phyloP scores from a whole-genome alignment of 2,888 invertebrate genomes.

The Spodoptera picta region DNA sequence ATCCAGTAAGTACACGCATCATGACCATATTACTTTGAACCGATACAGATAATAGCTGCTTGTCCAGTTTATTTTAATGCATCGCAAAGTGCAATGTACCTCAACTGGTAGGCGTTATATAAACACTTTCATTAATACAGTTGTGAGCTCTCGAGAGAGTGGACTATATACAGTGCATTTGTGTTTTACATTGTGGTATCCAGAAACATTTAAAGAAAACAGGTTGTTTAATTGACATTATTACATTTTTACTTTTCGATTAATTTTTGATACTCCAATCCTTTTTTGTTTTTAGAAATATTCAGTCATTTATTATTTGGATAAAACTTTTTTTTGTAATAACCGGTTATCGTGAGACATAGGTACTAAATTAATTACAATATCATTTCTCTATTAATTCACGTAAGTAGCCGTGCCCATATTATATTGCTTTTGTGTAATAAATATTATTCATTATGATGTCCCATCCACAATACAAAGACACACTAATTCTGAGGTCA shows the following conservation, averaged over 20 bases:
- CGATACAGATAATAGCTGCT: neutral
- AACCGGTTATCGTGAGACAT: no score
- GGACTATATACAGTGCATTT: slow-evolving; percentile 1
- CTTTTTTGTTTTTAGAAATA: no score
- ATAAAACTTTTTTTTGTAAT: no score
- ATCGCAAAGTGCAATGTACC: slow-evolving; percentile 16
- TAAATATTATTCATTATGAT: no score
- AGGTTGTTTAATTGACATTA: no score
- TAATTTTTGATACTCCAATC: no score
- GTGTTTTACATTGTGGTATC: slow-evolving; percentile 6
- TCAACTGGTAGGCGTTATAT: neutral
- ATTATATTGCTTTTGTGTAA: no score
- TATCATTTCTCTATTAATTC: no score
- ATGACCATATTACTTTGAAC: slow-evolving; percentile 10
- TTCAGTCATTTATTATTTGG: no score
- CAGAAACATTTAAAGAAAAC: neutral
- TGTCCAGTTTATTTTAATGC: slow-evolving; percentile 3
- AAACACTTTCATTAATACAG: neutral
- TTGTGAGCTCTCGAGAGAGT: neutral
- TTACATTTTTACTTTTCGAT: no score
- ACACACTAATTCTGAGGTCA: slow-evolving; percentile 9
- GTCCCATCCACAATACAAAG: neutral
- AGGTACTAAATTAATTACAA: no score
- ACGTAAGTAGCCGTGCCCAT: no score
- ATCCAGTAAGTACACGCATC: slow-evolving; percentile 38